Evolutionary conservation across 1,140 invertebrate species (phyloP), one percentile per base, ranked within the genome.

Genomic region (Hyles vespertilio): DNA sequence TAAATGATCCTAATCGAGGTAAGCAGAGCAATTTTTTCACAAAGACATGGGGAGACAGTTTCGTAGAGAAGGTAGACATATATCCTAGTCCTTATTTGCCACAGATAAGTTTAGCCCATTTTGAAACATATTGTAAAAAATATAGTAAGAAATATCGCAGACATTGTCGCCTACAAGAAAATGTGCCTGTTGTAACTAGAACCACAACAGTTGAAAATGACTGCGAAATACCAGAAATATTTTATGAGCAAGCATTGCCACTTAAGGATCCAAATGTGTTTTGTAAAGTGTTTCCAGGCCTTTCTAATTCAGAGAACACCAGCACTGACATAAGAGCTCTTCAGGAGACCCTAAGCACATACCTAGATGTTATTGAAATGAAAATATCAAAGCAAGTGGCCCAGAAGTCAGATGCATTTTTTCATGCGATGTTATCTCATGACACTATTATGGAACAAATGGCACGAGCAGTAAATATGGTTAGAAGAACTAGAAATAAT

Each of bases 11-110:
- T 0, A 94, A 94, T 51, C 94, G 94, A 71, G 95, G 96, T 56
- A 97, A 96, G 86, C 96, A 96, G 80, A 94, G 92, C 74, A 96
- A 98, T 80, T 97, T 99, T 73, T 98, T 99, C 75, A 98, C 98
- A 1, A 97, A 97, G 86, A 98, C 97, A 65, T 99, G 98, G 98
- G 98, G 98, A 46, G 97, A 98, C 75, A 92, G 92, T 59, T 99
- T 99, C 89, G 92, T 98, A 5, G 97, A 98, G 62, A 94, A 94
- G 69, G 86, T 90, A 32, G 91, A 93, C 11, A 93, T 98, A 75
- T 92, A 93, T 22, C 92, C 93, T 57, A 95, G 95, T 69, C 92
- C 93, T 2, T 94, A 95, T 82, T 88, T 99, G 62, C 96, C 96
- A 47, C 94, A 97, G 72, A 94, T 99, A 33, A 94, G 92, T 2